Base-by-base conservation (phyloP, 2,888 invertebrate species). In the Heliconius ethilla region DNA sequence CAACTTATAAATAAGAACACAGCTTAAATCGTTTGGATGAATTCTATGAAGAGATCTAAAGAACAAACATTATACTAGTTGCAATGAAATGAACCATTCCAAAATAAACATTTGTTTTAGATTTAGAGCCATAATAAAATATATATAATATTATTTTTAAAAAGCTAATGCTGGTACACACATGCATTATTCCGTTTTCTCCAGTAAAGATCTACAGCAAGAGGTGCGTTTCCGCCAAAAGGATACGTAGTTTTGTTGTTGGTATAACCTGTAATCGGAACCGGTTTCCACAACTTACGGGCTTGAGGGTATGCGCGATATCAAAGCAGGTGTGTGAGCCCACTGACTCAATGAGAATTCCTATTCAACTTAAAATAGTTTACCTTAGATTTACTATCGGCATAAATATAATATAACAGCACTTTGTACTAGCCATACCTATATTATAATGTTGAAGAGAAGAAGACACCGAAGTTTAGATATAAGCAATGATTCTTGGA, bases 231-330 rank as follows among this genome's bases (percentile, higher is more conserved):
- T 93, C 93, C 94, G 94, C 92, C 92, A 92, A 92, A 93, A 90
- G 90, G 89, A 92, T 91, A 92, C 91, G 92, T 91, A 90, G 90
- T 81, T 82, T 81, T 82, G 82, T 82, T 82, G 78, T 80, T 88
- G 90, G 91, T 90, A 93, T 92, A 94, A 94, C 94, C 94, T 89
- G 94, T 92, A 94, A 93, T 92, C 90, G 88, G 87, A 94, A 94
- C 94, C 94, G 94, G 94, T 94, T 94, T 90, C 83, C 87, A 89
- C 91, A 90, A 92, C 90, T 92, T 91, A 92, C 92, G 90, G 87
- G 86, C 89, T 86, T 87, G 91, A 91, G 90, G 90, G 92, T 90
- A 91, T 91, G 91, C 91, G 90, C 92, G 92, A 91, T 93, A 92
- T 91, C 90, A 90, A 91, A 92, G 93, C 94, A 94, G 94, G 94